These are phyloP conservation scores for Meteorus colon DNA, from an alignment of 2,888 invertebrate species.

Conservation along the genomic window DNA sequence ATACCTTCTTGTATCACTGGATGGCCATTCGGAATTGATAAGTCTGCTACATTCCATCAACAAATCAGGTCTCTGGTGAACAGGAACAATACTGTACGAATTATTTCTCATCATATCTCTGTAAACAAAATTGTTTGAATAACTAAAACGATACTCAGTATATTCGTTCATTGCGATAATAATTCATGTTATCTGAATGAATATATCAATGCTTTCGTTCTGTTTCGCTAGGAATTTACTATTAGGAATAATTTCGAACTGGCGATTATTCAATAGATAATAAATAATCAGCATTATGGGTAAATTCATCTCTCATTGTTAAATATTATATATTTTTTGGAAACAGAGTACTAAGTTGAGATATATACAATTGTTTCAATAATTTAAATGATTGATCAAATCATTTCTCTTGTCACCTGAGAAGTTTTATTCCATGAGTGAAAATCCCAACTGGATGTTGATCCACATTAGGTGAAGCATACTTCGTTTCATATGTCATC, in stretches of 20 bases:
- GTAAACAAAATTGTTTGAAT: constrained; percentile 42
- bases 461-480: not conserved
- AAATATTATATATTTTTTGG: no score
- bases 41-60: constrained; percentile 83
- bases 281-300: not conserved
- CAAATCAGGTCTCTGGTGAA: constrained; percentile 84
- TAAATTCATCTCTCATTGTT: not conserved
- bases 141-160: not conserved
- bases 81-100: constrained; percentile 76
- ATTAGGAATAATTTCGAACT: not conserved
- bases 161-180: no score
- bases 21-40: constrained; percentile 91
- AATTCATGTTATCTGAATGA: no score
- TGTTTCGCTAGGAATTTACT: not conserved
- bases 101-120: constrained; percentile 61
- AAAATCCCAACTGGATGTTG: constrained; percentile 44
- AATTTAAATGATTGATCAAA: no score
- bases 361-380: no score
- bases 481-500: constrained; percentile 6
- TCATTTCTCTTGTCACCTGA: constrained; percentile 44
- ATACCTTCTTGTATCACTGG: constrained; percentile 84
- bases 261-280: constrained; percentile 26
- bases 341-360: no score
- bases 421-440: constrained; percentile 43
- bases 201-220: not conserved